phyloP scores from a whole-genome alignment of 2,797 vertebrate genomes.

The Sphenodon punctatus region DNA sequence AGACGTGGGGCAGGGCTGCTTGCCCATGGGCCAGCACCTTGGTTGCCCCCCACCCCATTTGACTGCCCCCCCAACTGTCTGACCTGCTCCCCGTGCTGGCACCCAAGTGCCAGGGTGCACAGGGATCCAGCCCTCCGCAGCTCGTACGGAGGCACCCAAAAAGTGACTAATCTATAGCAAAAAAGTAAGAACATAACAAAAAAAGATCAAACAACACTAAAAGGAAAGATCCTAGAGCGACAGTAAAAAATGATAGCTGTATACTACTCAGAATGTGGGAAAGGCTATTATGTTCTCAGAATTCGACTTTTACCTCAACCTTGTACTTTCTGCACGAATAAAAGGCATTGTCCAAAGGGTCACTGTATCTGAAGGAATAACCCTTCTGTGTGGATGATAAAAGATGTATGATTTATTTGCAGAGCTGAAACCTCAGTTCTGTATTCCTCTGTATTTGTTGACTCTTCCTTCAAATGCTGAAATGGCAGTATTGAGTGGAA shows the following conservation, averaged over 20 bases:
- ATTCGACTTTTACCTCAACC: background rate
- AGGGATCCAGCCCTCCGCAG: no score
- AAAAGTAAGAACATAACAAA: background rate
- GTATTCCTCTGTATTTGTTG: background rate
- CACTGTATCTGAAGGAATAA: background rate
- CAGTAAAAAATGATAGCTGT: background rate
- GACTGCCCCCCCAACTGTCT: no score
- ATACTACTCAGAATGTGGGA: background rate
- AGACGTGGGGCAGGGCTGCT: no score
- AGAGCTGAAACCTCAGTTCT: background rate
- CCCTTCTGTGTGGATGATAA: background rate
- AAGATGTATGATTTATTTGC: background rate
- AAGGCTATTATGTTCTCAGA: background rate
- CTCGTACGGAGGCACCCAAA: no score
- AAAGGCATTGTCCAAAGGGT: no score
- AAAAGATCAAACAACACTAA: background rate
- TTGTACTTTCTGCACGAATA: background rate
- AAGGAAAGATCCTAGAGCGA: background rate
- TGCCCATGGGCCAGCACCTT: no score
- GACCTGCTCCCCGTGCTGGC: no score
- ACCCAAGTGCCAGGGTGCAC: no score
- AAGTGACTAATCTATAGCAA: background rate
- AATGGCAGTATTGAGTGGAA: background rate
- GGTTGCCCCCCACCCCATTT: no score
- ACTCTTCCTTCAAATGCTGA: background rate